A percentile compares a stretch with the other conserved stretches of the same genome.
phyloP scores from a whole-genome alignment of 2,888 invertebrate species.

The Arenicola marina region DNA sequence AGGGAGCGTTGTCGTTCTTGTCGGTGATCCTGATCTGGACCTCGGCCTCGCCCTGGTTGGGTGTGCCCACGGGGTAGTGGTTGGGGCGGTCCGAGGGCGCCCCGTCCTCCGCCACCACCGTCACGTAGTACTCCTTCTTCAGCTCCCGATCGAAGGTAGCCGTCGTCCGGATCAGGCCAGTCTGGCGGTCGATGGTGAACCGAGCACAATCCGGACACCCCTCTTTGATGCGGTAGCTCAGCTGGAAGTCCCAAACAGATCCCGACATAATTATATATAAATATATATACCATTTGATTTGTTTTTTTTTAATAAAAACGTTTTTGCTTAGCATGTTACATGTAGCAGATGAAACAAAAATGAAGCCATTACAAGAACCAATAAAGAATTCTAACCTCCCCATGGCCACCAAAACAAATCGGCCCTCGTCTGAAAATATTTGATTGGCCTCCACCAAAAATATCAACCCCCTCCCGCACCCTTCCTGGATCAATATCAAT shows the following conservation, averaged over 20 bases:
- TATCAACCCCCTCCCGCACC: too few species aligned
- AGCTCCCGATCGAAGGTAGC: constrained; percentile 93
- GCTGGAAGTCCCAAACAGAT: constrained; percentile 13
- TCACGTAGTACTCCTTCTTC: constrained; percentile 95
- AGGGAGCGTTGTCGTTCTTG: constrained; percentile 99
- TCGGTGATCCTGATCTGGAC: constrained; percentile 97
- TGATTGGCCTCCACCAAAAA: too few species aligned
- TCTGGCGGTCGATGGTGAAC: constrained; percentile 93
- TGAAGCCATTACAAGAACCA: too few species aligned
- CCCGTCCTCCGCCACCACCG: constrained; percentile 95
- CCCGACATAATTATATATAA: too few species aligned
- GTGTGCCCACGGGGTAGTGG: constrained; percentile 77
- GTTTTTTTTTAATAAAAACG: too few species aligned
- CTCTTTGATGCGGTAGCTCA: constrained; percentile 32
- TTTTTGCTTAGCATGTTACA: too few species aligned
- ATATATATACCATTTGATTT: too few species aligned
- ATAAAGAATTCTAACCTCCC: too few species aligned
- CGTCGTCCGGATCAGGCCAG: constrained; percentile 94
- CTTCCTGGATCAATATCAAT: too few species aligned
- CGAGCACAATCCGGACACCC: constrained; percentile 22
- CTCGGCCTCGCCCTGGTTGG: constrained; percentile 97
- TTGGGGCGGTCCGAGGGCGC: constrained; percentile 93
- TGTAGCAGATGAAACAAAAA: too few species aligned
- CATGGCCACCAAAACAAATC: too few species aligned
- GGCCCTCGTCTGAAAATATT: too few species aligned